Evolutionary conservation across 2,113 vertebrate genomes (phyloP).

Genomic region (Anoplopoma fimbria): DNA sequence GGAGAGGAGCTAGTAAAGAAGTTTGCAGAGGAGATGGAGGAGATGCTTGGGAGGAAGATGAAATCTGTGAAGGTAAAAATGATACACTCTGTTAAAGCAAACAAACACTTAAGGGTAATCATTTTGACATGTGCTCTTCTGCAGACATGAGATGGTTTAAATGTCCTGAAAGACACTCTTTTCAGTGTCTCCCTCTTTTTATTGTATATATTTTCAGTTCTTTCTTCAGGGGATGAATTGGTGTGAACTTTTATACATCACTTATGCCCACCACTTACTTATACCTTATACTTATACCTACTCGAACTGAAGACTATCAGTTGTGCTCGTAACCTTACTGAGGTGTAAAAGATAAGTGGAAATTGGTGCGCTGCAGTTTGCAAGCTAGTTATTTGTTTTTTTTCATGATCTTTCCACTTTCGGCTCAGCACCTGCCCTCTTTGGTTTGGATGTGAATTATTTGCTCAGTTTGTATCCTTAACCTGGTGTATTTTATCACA

Average conservation of each 20-base stretch:
- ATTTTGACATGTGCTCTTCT: background rate
- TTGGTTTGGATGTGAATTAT: background rate
- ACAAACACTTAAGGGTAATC: background rate
- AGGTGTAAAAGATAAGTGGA: background rate
- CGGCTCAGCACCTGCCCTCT: background rate
- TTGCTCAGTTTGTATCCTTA: background rate
- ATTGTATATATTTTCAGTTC: too few relatives aligned
- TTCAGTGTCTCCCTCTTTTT: too few relatives aligned
- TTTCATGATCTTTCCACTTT: background rate
- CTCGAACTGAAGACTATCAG: background rate
- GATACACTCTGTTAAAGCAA: background rate
- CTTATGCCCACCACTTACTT: too few relatives aligned
- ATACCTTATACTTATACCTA: too few relatives aligned
- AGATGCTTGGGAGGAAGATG: conserved; percentile 94
- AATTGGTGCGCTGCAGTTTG: background rate
- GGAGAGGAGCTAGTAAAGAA: conserved; percentile 92
- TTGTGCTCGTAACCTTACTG: background rate
- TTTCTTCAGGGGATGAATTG: too few relatives aligned
- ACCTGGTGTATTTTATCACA: conserved; percentile 63
- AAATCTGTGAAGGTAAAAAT: conserved; percentile 91
- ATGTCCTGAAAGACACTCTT: too few relatives aligned
- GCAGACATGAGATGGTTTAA: background rate
- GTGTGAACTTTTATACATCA: too few relatives aligned
- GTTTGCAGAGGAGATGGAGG: conserved; percentile 95
- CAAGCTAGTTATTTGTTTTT: background rate